Conservation (phyloP, 1,140 invertebrate genomes). For the Leptopilina boulardi region DNA sequence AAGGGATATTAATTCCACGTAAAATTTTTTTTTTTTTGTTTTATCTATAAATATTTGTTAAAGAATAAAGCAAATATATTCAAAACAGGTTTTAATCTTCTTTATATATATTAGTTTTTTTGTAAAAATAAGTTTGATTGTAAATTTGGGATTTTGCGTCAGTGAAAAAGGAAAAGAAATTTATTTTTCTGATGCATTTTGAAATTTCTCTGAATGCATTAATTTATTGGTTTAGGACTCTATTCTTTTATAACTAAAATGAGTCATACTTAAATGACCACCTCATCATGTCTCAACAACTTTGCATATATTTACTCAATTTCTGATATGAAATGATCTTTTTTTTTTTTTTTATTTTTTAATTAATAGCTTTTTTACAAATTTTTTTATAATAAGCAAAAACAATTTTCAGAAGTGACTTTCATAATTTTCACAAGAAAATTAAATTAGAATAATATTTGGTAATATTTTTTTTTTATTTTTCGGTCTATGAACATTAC, state of each 20-base stretch:
- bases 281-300: background rate
- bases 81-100: background rate
- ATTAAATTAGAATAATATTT: too few relatives aligned
- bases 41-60: conserved; percentile 4
- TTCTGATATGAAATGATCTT: background rate
- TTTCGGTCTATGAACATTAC: too few relatives aligned
- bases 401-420: too few relatives aligned
- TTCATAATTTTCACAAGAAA: too few relatives aligned
- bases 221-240: background rate
- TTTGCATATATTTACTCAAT: background rate
- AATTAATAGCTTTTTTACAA: too few relatives aligned
- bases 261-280: background rate
- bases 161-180: background rate
- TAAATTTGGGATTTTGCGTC: conserved; percentile 18
- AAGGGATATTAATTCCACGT: background rate
- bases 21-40: background rate
- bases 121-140: background rate
- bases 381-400: too few relatives aligned
- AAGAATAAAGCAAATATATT: background rate
- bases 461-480: too few relatives aligned
- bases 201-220: background rate
- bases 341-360: too few relatives aligned
- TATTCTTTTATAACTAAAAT: conserved; percentile 4
- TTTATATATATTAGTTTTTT: background rate
- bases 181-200: background rate